Evolutionary conservation across 2,888 invertebrate genomes (phyloP).

Genomic region (Bursaphelenchus okinawaensis): DNA sequence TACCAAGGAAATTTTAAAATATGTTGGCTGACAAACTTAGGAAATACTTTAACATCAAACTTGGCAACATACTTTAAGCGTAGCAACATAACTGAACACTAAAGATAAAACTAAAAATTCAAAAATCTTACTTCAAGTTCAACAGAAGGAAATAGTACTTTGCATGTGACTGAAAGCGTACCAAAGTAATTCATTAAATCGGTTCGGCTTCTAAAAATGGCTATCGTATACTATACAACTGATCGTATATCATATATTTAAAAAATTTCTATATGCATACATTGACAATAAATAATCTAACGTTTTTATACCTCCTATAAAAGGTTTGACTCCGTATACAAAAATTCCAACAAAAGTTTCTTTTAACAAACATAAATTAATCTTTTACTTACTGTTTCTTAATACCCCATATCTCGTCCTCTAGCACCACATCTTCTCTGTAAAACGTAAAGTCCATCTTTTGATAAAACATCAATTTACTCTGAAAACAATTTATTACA

Average conservation of each 20-base stretch:
- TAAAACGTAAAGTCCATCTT: constrained; percentile 55
- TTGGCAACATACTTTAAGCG: too few species aligned
- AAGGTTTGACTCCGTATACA: too few species aligned
- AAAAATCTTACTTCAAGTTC: constrained; percentile 36
- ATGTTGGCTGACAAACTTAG: constrained; percentile 3
- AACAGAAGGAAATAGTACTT: constrained; percentile 41
- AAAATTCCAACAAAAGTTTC: background rate
- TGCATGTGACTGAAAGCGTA: constrained; percentile 34
- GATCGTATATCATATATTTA: too few species aligned
- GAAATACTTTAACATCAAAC: too few species aligned
- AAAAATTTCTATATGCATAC: background rate
- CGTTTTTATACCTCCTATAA: background rate
- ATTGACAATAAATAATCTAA: background rate
- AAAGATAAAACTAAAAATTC: too few species aligned
- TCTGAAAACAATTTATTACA: too few species aligned
- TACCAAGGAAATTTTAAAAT: background rate
- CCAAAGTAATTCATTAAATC: constrained; percentile 44
- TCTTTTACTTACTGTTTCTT: constrained; percentile 24
- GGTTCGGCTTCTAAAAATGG: constrained; percentile 34
- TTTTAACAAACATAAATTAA: background rate
- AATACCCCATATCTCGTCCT: constrained; percentile 46
- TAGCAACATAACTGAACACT: background rate
- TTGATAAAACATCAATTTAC: constrained; percentile 49
- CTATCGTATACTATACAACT: too few species aligned
- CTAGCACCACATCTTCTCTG: constrained; percentile 47